These are phyloP conservation scores for Lottia scabra DNA, from an alignment of 2,888 invertebrate species.

Conservation along the genomic window DNA sequence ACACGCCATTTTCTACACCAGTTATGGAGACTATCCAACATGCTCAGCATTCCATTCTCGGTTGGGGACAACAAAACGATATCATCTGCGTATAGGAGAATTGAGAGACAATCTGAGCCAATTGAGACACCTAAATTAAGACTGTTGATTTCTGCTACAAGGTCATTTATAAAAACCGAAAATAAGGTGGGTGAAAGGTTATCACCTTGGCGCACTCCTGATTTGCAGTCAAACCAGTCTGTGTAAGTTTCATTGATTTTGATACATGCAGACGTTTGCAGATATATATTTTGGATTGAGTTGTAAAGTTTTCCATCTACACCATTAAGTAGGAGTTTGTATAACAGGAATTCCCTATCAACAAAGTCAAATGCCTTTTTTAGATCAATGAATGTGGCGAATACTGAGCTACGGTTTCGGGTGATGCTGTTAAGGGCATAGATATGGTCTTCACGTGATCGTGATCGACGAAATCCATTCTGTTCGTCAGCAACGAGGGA, in stretches of 20 bases:
- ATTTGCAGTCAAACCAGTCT: neutral
- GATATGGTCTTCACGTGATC: neutral
- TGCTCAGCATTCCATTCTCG: conserved; percentile 14
- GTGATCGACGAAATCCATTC: conserved; percentile 1
- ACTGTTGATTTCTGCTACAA: neutral
- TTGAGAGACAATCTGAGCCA: neutral
- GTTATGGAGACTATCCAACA: conserved; percentile 18
- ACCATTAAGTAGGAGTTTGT: conserved; percentile 22
- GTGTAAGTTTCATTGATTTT: neutral
- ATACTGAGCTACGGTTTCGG: neutral
- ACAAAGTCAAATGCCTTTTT: conserved; percentile 20
- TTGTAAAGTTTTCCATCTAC: conserved; percentile 24
- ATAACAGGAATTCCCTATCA: conserved; percentile 22
- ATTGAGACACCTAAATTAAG: neutral
- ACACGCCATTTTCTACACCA: conserved; percentile 28
- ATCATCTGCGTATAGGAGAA: conserved; percentile 25
- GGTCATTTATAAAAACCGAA: neutral
- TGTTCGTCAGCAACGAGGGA: conserved; percentile 8
- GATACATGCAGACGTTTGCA: neutral
- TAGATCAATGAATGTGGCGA: neutral
- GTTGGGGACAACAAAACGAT: conserved; percentile 11
- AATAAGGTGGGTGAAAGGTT: conserved; percentile 1
- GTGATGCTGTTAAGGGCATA: neutral
- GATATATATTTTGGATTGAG: conserved; percentile 5
- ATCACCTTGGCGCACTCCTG: conserved; percentile 3